Evolutionary conservation across 2,888 invertebrate genomes (phyloP), one percentile per base, ranked within the genome.

Genomic region (Opisthograptis luteolata): DNA sequence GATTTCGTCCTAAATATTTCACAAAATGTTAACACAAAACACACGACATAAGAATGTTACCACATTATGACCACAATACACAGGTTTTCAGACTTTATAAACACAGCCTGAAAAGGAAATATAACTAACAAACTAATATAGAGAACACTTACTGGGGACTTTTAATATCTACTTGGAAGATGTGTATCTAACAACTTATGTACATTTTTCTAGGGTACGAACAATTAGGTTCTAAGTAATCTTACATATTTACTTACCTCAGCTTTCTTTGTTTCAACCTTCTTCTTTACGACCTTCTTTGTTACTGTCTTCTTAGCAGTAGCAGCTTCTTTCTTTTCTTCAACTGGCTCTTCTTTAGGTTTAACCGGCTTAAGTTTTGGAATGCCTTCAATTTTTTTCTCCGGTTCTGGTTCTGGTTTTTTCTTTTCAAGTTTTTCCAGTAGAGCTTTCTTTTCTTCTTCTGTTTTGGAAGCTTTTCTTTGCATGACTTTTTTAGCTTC

Each of bases 341-440:
- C 85, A 12, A 80, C 82, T 9, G 84, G 76, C 68, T 88, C 90
- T 58, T 91, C 91, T 70, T 91, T 91, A 10, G 88, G 87, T 63
- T 91, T 91, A 3, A 92, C 84, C 45, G 92, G 78, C 69, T 91
- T 93, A 14, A 93, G 84, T 84, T 92, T 92, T 68, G 93, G 93
- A 77, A 92, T 88, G 76, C 92, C 92, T 81, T 92, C 93, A 70
- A 92, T 88, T 78, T 93, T 92, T 46, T 91, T 85, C 75, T 92
- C 92, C 8, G 84, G 77, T 72, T 91, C 87, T 55, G 84, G 79
- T 72, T 85, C 84, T 24, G 87, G 81, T 59, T 92, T 92, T 64
- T 92, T 92, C 50, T 84, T 87, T 60, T 90, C 91, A 10, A 87
- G 73, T 72, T 87, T 85, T 64, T 92, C 92, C 10, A 92, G 80